A percentile compares a stretch with the other conserved stretches of the same genome.
phyloP scores from a whole-genome alignment of 2,888 invertebrate genomes.

The Conops quadrifasciatus region DNA sequence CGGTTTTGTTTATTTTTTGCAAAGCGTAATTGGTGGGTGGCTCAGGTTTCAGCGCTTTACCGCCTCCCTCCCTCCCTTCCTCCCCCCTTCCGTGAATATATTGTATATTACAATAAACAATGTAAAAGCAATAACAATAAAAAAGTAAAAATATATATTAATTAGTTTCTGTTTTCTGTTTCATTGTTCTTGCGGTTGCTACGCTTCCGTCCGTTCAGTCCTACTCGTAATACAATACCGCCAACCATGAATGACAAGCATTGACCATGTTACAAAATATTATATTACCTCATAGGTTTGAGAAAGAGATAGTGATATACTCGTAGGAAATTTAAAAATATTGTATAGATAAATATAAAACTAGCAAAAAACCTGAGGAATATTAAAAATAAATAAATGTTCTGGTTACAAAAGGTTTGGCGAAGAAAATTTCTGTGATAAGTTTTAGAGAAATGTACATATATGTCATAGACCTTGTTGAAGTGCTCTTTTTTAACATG shows the following conservation, averaged over 20 bases:
- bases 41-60: too few relatives aligned
- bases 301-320: background rate
- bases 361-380: background rate
- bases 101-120: too few relatives aligned
- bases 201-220: background rate
- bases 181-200: conserved; percentile 2
- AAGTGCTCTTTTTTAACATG: too few relatives aligned
- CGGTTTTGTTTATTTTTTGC: background rate
- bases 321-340: background rate
- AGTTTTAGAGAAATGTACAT: too few relatives aligned
- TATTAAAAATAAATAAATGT: background rate
- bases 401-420: background rate
- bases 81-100: too few relatives aligned
- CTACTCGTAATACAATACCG: background rate
- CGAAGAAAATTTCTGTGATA: too few relatives aligned
- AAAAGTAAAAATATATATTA: conserved; percentile 10
- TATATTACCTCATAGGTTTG: background rate
- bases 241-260: background rate
- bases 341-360: background rate
- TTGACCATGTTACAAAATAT: conserved; percentile 16
- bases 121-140: background rate
- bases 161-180: conserved; percentile 5
- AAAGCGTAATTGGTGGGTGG: background rate
- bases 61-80: too few relatives aligned
- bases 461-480: too few relatives aligned